Evolutionary conservation across 2,888 invertebrate genomes (phyloP), one percentile per base, ranked within the genome.

Genomic region (Aspidiotus destructor): DNA sequence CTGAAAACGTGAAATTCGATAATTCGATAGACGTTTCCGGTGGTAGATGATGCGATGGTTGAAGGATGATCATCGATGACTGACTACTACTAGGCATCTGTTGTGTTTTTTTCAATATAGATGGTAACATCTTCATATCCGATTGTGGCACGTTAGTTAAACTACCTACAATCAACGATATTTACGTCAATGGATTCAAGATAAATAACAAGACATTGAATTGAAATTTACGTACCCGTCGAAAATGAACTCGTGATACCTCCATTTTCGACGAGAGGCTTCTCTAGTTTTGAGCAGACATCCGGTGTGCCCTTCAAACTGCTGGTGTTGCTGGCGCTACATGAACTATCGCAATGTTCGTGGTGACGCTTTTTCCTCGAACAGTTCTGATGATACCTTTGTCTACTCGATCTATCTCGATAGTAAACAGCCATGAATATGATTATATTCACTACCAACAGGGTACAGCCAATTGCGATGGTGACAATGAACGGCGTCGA

Each of bases 401-500:
- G 69, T 41, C 48, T 41, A 44, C 42, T 62, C 16, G 54, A 48
- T 44, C 48, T 62, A 44, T 69, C 62, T 17, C 62, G n/a, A 76
- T 90, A 90, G 78, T 89, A 91, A 11, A 91, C 88, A 6, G 88
- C 89, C 62, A 89, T 89, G 76, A 91, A 90, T 74, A 91, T 89
- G 62, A 91, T 80, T 64, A 90, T 86, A 78, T 91, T 91, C 41
- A 91, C 80, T 73, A 90, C 87, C 69, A 91, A 80, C 70, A 91
- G 78, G 0, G 88, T 85, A 64, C 86, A 93, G 53, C 96, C 96
- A 72, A 96, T 93, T 61, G 94, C 95, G 73, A 96, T 92, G 16
- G 93, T 94, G 0, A 93, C 92, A 77, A 92, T 92, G 13, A 94
- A 79, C 2, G 93, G 93, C 6, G 93, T 92, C 0, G 91, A 91